A percentile compares a stretch with the other conserved stretches of the same genome.
Conservation (phyloP, 2,113 vertebrate species). For the Rhizomys pruinosus region DNA sequence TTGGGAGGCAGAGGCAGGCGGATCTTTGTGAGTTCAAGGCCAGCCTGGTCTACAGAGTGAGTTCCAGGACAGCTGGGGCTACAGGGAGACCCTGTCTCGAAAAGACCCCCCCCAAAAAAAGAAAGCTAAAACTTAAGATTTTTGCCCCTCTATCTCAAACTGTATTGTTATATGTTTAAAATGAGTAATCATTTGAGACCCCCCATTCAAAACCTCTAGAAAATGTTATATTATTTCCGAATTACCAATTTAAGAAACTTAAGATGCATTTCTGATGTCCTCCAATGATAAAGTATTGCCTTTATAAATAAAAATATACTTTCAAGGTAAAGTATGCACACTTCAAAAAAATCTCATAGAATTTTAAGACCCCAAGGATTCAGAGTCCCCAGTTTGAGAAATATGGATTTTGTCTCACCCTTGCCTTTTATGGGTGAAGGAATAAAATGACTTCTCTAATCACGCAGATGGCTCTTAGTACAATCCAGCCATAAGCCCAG, state of each 20-base stretch:
- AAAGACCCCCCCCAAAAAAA: too few relatives aligned
- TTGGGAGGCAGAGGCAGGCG: too few relatives aligned
- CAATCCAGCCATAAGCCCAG: slow-evolving; percentile 46
- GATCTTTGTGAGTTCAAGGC: too few relatives aligned
- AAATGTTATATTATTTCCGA: slow-evolving; percentile 45
- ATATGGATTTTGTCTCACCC: slow-evolving; percentile 30
- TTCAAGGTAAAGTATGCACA: slow-evolving; percentile 5
- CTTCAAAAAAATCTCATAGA: background rate
- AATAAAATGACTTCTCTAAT: slow-evolving; percentile 57
- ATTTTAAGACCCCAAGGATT: slow-evolving; percentile 2
- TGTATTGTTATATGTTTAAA: background rate
- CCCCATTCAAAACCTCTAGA: background rate
- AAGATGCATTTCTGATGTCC: slow-evolving; percentile 53
- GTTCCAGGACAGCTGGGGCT: too few relatives aligned
- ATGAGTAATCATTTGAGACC: slow-evolving; percentile 10
- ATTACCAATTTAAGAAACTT: slow-evolving; percentile 31
- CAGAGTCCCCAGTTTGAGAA: background rate
- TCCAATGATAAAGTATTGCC: slow-evolving; percentile 19
- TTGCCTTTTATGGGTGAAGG: slow-evolving; percentile 41
- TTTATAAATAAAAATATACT: slow-evolving; percentile 8
- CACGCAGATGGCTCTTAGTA: slow-evolving; percentile 65
- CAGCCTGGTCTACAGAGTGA: too few relatives aligned
- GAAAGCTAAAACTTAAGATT: slow-evolving; percentile 43
- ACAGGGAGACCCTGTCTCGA: too few relatives aligned
- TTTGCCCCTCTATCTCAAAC: background rate